Base-by-base conservation (phyloP, 2,797 vertebrate genomes). In the Crocidura indochinensis region DNA sequence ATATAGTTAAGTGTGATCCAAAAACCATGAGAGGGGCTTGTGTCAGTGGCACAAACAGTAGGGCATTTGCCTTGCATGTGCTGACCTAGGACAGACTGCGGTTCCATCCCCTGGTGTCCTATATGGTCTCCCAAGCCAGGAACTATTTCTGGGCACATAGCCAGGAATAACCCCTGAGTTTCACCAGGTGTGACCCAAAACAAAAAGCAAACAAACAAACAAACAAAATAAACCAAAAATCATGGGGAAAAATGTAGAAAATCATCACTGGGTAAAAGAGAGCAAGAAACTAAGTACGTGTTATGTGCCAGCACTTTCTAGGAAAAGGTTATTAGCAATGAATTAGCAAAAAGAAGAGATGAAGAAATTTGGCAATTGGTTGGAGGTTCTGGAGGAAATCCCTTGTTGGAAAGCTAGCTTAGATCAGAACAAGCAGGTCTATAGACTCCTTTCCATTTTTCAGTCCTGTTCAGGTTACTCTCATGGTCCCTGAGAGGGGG, bases 291-390 rank as follows among this genome's bases (percentile, higher is more conserved):
- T 17, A 44, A 46, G n/a, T 29, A 60, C 29, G 72, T 47, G 2
- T 49, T 22, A 0, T 3, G 22, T 84, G 87, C 47, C 47, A 29
- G 10, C 26, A 27, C 29, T 56, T 84, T 15, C 22, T 49, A 60
- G 10, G 29, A 47, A 22, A 15, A 27, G 64, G 56, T 29, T 74
- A 27, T n/a, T n/a, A n/a, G n/a, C 49, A 15, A 1, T 24, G 47
- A 79, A 44, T 65, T 46, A 29, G 26, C 26, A 62, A 7, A 87
- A 67, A 62, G 38, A 26, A 84, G 6, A 12, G 68, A 88, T 71
- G 67, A 68, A 90, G 76, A 91, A 20, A 10, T 38, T n/a, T 80
- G 77, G 29, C 10, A 78, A 53, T 89, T 87, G 75, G 73, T 49
- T 44, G 38, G 71, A 53, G 4, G 14, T 86, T 82, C 71, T 69